Base-by-base conservation (phyloP, 2,888 invertebrate genomes). In the Neria commutata region DNA sequence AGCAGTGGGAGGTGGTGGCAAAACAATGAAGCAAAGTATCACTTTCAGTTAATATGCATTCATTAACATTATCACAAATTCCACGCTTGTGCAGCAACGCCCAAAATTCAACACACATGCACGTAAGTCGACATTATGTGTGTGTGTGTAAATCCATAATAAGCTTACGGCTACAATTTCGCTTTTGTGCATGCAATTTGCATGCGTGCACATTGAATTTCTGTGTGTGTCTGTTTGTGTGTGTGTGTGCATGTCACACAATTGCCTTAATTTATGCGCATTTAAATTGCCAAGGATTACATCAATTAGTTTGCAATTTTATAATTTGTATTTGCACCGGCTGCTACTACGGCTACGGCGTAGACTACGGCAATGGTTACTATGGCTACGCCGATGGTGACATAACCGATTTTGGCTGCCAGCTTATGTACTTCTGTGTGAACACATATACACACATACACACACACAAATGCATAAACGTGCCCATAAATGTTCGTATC, bases 31-130 rank as follows among this genome's bases (percentile, higher is more conserved):
- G 14, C 37, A 37, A 37, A 37, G 37, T 37, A 37, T 37, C 37
- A 37, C 37, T 37, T 37, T 37, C 37, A 37, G 8, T 37, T 37
- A 37, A 37, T 37, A 37, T n/a, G n/a, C n/a, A n/a, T 37, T 37
- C 37, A 37, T 37, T 37, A 37, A 37, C 37, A 37, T n/a, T 37
- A 6, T 37, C n/a, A 37, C 37, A 37, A 37, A 29, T 14, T 37
- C 4, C n/a, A 10, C 37, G 37, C n/a, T 37, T n/a, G n/a, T 14
- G n/a, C 8, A 37, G 14, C 37, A 37, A 5, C n/a, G 37, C n/a
- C 4, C 37, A 11, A 37, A 37, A 37, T 14, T 10, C 29, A 4
- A 37, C 37, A n/a, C 14, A 37, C 8, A 37, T 37, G 37, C n/a
- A 14, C n/a, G 37, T 37, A 37, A 37, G 37, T 37, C 37, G 37